Conservation (phyloP, 1,140 invertebrate genomes). For the Magallana ariakensis region DNA sequence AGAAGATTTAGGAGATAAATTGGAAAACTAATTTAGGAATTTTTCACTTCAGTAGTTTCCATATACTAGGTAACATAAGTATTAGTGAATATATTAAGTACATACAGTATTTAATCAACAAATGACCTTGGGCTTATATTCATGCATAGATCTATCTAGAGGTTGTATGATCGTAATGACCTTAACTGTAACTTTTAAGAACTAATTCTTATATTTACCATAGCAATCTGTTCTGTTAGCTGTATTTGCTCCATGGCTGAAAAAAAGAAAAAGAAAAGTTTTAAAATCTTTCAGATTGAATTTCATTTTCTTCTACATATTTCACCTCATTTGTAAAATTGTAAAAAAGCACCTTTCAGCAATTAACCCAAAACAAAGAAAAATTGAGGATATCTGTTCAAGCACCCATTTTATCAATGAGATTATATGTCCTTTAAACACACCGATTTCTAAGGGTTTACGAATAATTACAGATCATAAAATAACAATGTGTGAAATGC, state of each 20-base stretch:
- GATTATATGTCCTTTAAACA: background rate
- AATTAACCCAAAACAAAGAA: background rate
- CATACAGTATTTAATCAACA: too few species aligned
- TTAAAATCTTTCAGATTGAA: background rate
- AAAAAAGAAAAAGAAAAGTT: background rate
- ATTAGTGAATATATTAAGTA: too few species aligned
- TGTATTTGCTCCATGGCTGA: slow-evolving; percentile 31
- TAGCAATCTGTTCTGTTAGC: slow-evolving; percentile 22
- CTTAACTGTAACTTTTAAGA: too few species aligned
- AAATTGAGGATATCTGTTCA: background rate
- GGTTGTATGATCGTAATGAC: too few species aligned
- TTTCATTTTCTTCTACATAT: background rate
- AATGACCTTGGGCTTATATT: too few species aligned
- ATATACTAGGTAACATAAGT: too few species aligned
- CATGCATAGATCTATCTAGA: too few species aligned
- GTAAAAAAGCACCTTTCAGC: background rate
- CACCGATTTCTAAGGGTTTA: slow-evolving; percentile 7
- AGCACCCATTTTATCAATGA: background rate
- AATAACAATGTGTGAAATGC: background rate
- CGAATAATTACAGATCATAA: background rate
- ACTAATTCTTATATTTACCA: background rate
- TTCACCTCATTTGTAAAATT: background rate
- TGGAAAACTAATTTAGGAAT: too few species aligned
- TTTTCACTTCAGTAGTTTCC: too few species aligned
- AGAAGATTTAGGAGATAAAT: too few species aligned